Evolutionary conservation across 2,797 vertebrate genomes (phyloP).

Genomic region (Pelochelys cantorii): DNA sequence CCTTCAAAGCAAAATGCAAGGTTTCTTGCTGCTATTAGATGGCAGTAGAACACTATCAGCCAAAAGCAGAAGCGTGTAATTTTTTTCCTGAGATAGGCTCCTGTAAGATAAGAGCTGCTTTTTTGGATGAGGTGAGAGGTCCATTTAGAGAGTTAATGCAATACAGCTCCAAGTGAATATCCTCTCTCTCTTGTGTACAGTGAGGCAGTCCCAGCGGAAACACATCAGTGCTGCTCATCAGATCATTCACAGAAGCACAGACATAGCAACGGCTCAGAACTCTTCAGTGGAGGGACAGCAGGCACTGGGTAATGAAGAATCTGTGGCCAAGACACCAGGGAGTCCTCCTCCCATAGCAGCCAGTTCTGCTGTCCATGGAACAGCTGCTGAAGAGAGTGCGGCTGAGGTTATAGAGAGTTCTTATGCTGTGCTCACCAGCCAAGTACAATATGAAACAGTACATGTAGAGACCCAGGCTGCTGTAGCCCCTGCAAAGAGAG

Average conservation of each 20-base stretch:
- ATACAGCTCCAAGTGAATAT: conserved; percentile 23
- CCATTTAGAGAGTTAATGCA: neutral
- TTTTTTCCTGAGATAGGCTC: conserved; percentile 7
- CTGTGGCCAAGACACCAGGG: neutral
- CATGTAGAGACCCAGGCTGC: neutral
- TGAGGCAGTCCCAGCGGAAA: conserved; percentile 86
- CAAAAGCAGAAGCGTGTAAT: conserved; percentile 17
- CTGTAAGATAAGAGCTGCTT: conserved; percentile 2
- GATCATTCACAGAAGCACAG: conserved; percentile 80
- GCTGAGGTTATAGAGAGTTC: neutral
- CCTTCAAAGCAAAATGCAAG: conserved; percentile 50
- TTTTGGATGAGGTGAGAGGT: too few species aligned
- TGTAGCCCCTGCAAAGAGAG: neutral
- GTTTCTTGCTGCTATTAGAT: conserved; percentile 67
- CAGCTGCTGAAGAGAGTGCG: neutral
- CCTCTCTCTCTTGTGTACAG: conserved; percentile 76
- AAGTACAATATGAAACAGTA: fast-evolving
- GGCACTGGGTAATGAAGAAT: fast-evolving
- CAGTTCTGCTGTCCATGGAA: neutral
- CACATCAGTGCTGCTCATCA: conserved; percentile 88
- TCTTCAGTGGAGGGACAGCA: neutral
- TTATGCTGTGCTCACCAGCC: neutral
- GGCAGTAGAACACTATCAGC: conserved; percentile 66
- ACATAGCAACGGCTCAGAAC: conserved; percentile 22
- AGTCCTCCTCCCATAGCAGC: neutral